Base-by-base conservation (phyloP, 2,113 vertebrate species). In the Sakesphorus luctuosus region DNA sequence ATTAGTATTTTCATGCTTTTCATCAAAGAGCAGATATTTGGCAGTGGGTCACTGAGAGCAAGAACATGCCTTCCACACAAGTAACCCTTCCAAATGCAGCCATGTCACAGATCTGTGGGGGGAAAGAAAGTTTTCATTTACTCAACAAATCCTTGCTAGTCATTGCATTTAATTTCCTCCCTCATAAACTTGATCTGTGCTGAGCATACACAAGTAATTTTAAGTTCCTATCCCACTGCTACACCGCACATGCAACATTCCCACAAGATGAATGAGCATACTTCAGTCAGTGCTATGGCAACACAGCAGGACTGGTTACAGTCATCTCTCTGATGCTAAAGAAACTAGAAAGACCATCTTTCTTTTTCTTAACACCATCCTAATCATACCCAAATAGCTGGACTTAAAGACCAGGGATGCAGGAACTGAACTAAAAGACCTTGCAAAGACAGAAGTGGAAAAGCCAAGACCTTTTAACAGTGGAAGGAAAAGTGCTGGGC, bases 211-310 rank as follows among this genome's bases (percentile, higher is more conserved):
- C 43, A 31, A 80, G 50, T 71, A 93, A 88, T 58, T 85, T 79
- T 28, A 93, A 88, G 86, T 92, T 93, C 46, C 50, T 59, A n/a
- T 59, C 68, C 68, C 85, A 89, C 25, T 93, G 83, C 76, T 93
- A 67, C 80, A 59, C 21, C 0, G 26, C 83, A 95, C 80, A 94
- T 75, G 84, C 47, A 93, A 38, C 68, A 90, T 84, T 96, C 90
- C 73, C 95, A 92, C 83, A 92, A 96, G 76, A 96, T 90, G 93
- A 97, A 96, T 90, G 93, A 92, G 61, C 72, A 81, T 94, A 89
- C 73, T 87, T 86, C 94, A 93, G 89, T 11, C 72, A 93, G 29
- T 75, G 76, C 90, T 93, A 97, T 94, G 94, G 95, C 73, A 96
- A 97, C 96, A 95, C 96, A 96, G 94, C 89, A 93, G 86, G 94